Base-by-base conservation (phyloP, 2,797 vertebrate species). In the Chaenodraco wilsoni region DNA sequence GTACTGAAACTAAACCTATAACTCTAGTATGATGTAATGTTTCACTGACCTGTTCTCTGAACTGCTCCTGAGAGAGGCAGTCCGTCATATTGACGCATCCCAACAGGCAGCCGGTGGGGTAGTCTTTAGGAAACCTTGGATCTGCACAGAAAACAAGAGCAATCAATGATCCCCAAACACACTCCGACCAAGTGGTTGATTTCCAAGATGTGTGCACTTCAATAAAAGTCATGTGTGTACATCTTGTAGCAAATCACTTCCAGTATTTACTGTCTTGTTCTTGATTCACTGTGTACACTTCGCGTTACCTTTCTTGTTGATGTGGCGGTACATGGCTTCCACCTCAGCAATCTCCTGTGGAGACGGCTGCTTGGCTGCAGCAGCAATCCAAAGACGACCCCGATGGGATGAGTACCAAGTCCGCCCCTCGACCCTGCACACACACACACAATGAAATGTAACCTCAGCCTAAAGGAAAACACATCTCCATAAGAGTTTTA, bases 331-430 rank as follows among this genome's bases (percentile, higher is more conserved):
- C 76, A 94, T 96, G 68, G 86, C 78, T 88, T 99, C 96, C 65
- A 98, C 94, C 78, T 97, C 95, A 3, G 94, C 91, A 16, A 96
- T 91, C 87, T 99, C 98, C 93, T 98, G 95, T 69, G 94, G 91
- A 15, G 95, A 95, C 52, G 98, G 96, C 51, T 75, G 95, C 93
- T 98, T 98, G 67, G 96, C 97, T 31, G 97, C 97, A 63, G 98
- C 96, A 76, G 98, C 97, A 49, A 99, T 98, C 98, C 98, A 99
- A 31, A 99, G 93, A 46, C 96, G 95, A 31, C 98, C 98, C 66
- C 98, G 91, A 68, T 99, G 98, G 45, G 97, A 94, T 0, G 96
- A 95, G 88, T 99, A 99, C 98, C 98, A 99, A 10, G 95, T 96
- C 84, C 98, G 94, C 61, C 98, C 98, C 89, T 99, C 98, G 66